phyloP scores from a whole-genome alignment of 2,888 invertebrate genomes.

The Pristionchus arcanus region DNA sequence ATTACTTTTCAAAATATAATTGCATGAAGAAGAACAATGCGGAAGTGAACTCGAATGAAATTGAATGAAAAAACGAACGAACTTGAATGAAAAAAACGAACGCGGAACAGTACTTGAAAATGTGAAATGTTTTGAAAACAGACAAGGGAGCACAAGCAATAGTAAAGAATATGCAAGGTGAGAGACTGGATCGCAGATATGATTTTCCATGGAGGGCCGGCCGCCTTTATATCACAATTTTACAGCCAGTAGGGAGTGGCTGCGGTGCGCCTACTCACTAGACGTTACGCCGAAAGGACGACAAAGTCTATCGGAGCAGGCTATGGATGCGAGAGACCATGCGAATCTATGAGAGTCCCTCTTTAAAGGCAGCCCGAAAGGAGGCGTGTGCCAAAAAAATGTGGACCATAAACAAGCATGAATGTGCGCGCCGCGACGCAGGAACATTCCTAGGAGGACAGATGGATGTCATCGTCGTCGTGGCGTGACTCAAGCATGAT shows the following conservation, averaged over 20 bases:
- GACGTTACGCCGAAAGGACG: not conserved
- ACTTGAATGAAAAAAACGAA: no score
- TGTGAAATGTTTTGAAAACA: no score
- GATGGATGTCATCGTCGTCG: not conserved
- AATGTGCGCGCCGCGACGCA: not conserved
- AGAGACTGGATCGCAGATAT: not conserved
- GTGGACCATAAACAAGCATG: slow-evolving; percentile 6
- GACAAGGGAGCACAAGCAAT: no score
- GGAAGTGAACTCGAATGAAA: no score
- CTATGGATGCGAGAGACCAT: not conserved
- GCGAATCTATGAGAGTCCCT: not conserved
- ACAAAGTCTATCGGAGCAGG: not conserved
- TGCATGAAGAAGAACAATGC: not conserved
- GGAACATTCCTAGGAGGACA: not conserved
- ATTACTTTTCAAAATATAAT: not conserved
- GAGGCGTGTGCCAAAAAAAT: not conserved
- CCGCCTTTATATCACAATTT: not conserved
- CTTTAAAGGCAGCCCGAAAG: not conserved
- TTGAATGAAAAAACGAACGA: no score
- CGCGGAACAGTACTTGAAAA: no score
- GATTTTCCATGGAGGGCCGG: not conserved
- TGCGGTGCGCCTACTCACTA: not conserved
- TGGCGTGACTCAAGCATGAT: not conserved
- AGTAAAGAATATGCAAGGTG: not conserved
- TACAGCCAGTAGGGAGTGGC: not conserved